A percentile compares a stretch with the other conserved stretches of the same genome.
Evolutionary conservation across 2,888 invertebrate genomes (phyloP).

Genomic region (Platerodrilus igneus): DNA sequence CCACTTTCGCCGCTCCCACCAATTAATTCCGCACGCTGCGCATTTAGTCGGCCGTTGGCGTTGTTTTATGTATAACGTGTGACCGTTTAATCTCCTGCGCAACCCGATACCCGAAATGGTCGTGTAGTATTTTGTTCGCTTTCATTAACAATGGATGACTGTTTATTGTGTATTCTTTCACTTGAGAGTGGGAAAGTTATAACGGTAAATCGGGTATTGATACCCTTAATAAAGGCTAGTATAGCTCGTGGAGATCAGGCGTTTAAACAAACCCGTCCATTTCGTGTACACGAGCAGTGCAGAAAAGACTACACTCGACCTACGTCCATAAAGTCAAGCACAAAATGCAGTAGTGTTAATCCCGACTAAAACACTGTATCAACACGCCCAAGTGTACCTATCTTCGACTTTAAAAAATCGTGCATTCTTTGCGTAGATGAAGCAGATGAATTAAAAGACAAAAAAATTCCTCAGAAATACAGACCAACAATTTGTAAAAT

Average conservation of each 20-base stretch:
- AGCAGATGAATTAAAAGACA: constrained; percentile 5
- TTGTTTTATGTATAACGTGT: too few species aligned
- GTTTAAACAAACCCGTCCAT: constrained; percentile 5
- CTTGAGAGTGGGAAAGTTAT: constrained; percentile 6
- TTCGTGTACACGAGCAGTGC: constrained; percentile 6
- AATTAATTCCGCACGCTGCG: too few species aligned
- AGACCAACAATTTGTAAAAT: constrained; percentile 3
- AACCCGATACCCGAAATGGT: too few species aligned
- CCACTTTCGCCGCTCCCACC: too few species aligned
- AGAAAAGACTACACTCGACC: constrained; percentile 4
- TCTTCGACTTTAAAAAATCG: constrained; percentile 5
- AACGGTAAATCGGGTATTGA: constrained; percentile 3
- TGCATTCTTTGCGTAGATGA: constrained; percentile 4
- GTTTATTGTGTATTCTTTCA: constrained; percentile 4
- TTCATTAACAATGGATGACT: constrained; percentile 6
- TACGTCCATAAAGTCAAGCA: constrained; percentile 5
- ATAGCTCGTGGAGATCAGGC: constrained; percentile 5
- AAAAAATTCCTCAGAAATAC: constrained; percentile 5
- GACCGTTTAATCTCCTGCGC: too few species aligned
- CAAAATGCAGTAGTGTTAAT: constrained; percentile 5
- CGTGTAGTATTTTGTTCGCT: too few species aligned
- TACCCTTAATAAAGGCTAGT: constrained; percentile 6
- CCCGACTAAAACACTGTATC: constrained; percentile 2
- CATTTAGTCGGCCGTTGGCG: too few species aligned
- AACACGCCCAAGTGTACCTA: constrained; percentile 1